These are phyloP conservation scores for Tanypteryx hageni DNA, from an alignment of 2,888 invertebrate genomes.

Conservation along the genomic window DNA sequence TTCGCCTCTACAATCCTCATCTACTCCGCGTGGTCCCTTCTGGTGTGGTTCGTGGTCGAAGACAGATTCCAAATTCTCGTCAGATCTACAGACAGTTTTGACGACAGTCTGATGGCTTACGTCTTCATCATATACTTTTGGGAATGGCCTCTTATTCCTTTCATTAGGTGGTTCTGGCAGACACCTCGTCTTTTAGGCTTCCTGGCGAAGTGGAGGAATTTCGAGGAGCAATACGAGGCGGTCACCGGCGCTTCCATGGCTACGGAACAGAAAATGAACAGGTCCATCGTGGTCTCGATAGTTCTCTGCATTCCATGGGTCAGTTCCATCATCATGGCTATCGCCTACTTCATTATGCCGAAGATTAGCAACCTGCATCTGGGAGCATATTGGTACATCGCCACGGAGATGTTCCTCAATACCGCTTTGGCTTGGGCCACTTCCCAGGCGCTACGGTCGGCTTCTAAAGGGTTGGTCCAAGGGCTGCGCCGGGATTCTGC, in stretches of 20 bases:
- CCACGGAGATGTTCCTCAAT: constrained; percentile 52
- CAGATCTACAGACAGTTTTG: constrained; percentile 37
- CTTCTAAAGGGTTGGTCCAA: constrained; percentile 34
- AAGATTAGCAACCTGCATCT: constrained; percentile 31
- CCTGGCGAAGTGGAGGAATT: constrained; percentile 49
- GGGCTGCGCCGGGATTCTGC: constrained; percentile 12
- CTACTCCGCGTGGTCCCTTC: constrained; percentile 18
- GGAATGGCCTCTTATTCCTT: constrained; percentile 42
- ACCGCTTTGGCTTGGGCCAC: constrained; percentile 47
- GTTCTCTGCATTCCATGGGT: constrained; percentile 14
- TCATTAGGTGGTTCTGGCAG: constrained; percentile 55
- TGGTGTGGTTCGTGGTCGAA: constrained; percentile 34
- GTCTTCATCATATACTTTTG: constrained; percentile 51
- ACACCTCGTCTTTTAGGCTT: constrained; percentile 20
- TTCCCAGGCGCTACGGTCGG: constrained; percentile 25
- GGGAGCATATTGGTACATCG: constrained; percentile 32
- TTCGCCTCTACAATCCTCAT: constrained; percentile 9
- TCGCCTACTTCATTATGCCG: constrained; percentile 17
- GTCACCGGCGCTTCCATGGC: not conserved
- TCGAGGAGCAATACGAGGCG: constrained; percentile 13
- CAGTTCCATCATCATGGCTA: not conserved
- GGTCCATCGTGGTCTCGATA: not conserved
- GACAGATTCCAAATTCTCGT: constrained; percentile 37
- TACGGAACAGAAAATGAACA: constrained; percentile 7
- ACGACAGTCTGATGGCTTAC: constrained; percentile 57